These are phyloP conservation scores for Palythoa grandiflora DNA, from an alignment of 92 coral and sea anemone genomes.

Conservation along the genomic window DNA sequence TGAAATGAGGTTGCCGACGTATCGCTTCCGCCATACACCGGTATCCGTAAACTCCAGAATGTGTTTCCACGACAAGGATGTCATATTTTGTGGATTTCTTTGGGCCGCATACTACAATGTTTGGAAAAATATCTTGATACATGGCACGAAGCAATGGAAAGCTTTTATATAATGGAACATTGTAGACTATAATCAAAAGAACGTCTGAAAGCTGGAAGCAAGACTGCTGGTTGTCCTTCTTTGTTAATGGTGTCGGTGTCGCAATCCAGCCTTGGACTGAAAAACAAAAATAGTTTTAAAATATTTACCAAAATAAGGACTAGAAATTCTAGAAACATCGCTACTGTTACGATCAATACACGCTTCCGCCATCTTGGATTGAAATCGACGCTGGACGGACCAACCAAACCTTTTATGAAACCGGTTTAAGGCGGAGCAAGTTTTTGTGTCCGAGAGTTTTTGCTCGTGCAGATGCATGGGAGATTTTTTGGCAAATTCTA, in stretches of 20 bases:
- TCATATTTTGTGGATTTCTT: neutral
- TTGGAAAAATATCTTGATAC: conserved; percentile 6
- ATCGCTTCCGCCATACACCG: conserved; percentile 35
- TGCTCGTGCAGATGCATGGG: too few species aligned
- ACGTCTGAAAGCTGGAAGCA: neutral
- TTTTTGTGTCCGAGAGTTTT: too few species aligned
- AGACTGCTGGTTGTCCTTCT: neutral
- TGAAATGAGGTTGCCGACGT: conserved; percentile 26
- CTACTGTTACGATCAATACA: too few species aligned
- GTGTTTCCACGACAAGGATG: neutral
- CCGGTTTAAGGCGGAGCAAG: too few species aligned
- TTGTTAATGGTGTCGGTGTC: neutral
- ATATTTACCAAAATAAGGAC: too few species aligned
- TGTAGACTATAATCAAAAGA: conserved; percentile 14
- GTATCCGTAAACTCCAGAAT: neutral
- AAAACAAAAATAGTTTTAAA: too few species aligned
- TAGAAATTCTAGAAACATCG: too few species aligned
- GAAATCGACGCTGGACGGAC: too few species aligned
- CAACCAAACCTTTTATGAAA: too few species aligned
- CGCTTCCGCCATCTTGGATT: too few species aligned
- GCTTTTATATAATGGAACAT: neutral
- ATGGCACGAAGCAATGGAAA: neutral
- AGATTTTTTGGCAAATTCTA: too few species aligned
- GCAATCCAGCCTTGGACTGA: too few species aligned
- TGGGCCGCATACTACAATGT: neutral